phyloP scores from a whole-genome alignment of 2,888 invertebrate genomes.

The Hofmannophila pseudospretella region DNA sequence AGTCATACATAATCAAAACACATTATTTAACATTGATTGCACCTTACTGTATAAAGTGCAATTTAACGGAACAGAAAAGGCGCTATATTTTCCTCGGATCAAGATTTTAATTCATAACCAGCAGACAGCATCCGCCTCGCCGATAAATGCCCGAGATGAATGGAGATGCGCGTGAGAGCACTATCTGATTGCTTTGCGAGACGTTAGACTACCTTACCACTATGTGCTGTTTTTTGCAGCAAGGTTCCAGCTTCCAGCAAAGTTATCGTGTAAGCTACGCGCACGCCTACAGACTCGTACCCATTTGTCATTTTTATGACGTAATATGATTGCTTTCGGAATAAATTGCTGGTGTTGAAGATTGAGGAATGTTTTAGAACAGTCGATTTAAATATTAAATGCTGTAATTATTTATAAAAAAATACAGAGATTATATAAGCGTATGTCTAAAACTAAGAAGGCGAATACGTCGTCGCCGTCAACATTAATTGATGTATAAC shows the following conservation, averaged over 20 bases:
- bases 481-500: too few relatives aligned
- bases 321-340: constrained; percentile 56
- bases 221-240: constrained; percentile 42
- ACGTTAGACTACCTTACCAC: constrained; percentile 18
- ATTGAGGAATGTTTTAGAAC: constrained; percentile 20
- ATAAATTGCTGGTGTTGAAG: constrained; percentile 24
- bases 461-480: too few relatives aligned
- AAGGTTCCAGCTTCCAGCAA: constrained; percentile 21
- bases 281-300: constrained; percentile 55
- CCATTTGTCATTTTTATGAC: constrained; percentile 67
- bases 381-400: too few relatives aligned
- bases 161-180: constrained; percentile 57
- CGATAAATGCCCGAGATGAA: constrained; percentile 59
- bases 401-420: too few relatives aligned
- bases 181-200: constrained; percentile 44
- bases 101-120: constrained; percentile 40
- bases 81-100: constrained; percentile 14
- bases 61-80: too few relatives aligned
- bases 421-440: too few relatives aligned
- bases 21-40: too few relatives aligned
- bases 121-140: constrained; percentile 52
- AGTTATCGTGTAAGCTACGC: constrained; percentile 44
- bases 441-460: too few relatives aligned
- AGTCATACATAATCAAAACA: too few relatives aligned
- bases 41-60: too few relatives aligned